phyloP scores from a whole-genome alignment of 2,888 invertebrate genomes.

The Subacronicta megacephala region DNA sequence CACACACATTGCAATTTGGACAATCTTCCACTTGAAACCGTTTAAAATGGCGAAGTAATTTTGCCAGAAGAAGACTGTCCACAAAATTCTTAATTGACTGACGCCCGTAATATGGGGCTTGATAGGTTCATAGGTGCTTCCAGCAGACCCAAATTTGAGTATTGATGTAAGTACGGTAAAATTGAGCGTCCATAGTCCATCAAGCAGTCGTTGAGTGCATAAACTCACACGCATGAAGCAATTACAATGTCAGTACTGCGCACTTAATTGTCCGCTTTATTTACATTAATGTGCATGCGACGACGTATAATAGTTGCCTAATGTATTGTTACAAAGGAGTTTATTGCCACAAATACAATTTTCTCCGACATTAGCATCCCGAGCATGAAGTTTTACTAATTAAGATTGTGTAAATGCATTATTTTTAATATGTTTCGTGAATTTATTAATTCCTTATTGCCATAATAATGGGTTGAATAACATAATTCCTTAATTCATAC shows the following conservation, averaged over 20 bases:
- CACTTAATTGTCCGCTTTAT: constrained; percentile 51
- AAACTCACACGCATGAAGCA: constrained; percentile 31
- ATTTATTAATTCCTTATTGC: constrained; percentile 46
- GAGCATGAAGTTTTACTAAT: constrained; percentile 46
- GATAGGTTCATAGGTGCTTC: too few species aligned
- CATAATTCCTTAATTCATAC: constrained; percentile 13
- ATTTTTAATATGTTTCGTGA: constrained; percentile 21
- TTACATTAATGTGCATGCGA: constrained; percentile 33
- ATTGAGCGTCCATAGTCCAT: constrained; percentile 16
- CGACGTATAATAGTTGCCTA: constrained; percentile 23
- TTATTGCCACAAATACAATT: constrained; percentile 13
- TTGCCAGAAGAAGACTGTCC: constrained; percentile 22
- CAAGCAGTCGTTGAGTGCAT: constrained; percentile 18
- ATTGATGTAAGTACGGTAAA: constrained; percentile 31
- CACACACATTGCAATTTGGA: constrained; percentile 29
- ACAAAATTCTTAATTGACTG: constrained; percentile 34
- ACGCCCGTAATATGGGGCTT: too few species aligned
- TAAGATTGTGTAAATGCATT: constrained; percentile 32
- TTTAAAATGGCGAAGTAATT: constrained; percentile 20
- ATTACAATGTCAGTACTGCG: constrained; percentile 40
- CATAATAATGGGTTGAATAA: constrained; percentile 17
- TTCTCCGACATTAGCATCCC: constrained; percentile 29
- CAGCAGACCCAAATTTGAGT: constrained; percentile 12
- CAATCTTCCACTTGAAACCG: constrained; percentile 33
- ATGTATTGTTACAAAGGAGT: constrained; percentile 38